Evolutionary conservation across 2,113 vertebrate genomes (phyloP), one percentile per base, ranked within the genome.

Genomic region (Amazona vittata): DNA sequence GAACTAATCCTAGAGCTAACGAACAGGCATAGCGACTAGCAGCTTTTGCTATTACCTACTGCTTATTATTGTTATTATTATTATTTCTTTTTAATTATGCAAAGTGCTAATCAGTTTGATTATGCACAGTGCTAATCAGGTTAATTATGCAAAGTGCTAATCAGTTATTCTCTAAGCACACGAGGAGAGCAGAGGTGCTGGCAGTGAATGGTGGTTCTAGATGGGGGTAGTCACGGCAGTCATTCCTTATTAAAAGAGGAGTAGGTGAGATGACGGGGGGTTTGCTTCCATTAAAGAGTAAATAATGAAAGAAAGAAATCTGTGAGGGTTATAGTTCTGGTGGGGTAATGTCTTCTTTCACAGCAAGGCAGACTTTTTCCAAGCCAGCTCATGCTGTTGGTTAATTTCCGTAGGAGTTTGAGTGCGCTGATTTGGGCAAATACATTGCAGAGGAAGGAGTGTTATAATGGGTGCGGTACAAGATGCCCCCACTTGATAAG

Each of bases 131-230:
- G 98, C 98, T 98, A 98, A 98, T 98, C 98, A 98, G 98, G 98
- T 98, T 98, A 98, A 98, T 98, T 98, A 98, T 98, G 98, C 98
- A 98, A 98, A 98, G 98, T 98, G 98, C 98, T 98, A 98, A 98
- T 98, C 98, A 98, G 98, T 98, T 98, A 98, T 98, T 98, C 98
- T 98, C 97, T 97, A 98, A 98, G 98, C 98, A 98, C 98, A 97
- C 12, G 75, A 98, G 98, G 98, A 98, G 98, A 98, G 98, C 98
- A 98, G 98, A 98, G 98, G 98, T 98, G 97, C 97, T 98, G 98
- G 97, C 97, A 78, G 97, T 98, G 98, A 98, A 98, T 97, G 98
- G 98, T 96, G 95, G 97, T 97, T 97, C 97, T 98, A 97, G 98
- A 98, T 98, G 98, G 97, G 97, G 98, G 98, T 98, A 98, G 98